Conservation (phyloP, 2,113 vertebrate species). For the Calidris pugnax region DNA sequence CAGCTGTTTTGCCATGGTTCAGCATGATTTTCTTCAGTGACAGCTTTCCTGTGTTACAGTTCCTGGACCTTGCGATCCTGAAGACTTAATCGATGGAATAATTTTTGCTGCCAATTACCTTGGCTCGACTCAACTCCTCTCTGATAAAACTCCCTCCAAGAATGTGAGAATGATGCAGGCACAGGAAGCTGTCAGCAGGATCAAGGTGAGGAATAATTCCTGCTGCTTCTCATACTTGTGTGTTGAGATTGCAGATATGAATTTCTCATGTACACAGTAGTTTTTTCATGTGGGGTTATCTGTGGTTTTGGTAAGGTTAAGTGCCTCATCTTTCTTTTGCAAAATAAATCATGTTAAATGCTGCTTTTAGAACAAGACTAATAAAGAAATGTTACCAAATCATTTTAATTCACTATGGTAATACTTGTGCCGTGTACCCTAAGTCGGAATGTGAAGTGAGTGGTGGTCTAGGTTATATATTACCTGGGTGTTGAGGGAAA, state of each 20-base stretch:
- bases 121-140: conserved; percentile 94
- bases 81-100: conserved; percentile 97
- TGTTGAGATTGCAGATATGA: neutral
- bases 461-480: neutral
- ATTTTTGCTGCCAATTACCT: conserved; percentile 98
- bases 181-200: conserved; percentile 94
- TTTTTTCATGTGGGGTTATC: neutral
- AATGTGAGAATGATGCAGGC: conserved; percentile 99
- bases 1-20: neutral
- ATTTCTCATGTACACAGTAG: neutral
- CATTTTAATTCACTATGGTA: neutral
- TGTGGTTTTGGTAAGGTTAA: neutral
- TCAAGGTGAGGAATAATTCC: conserved; percentile 85
- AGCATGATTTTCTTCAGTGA: neutral
- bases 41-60: conserved; percentile 77
- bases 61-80: conserved; percentile 96
- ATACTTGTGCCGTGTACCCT: neutral
- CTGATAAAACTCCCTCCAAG: conserved; percentile 96
- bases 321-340: neutral
- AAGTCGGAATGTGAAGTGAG: neutral
- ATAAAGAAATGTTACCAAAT: neutral
- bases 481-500: neutral
- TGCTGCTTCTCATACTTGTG: neutral
- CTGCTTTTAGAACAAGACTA: neutral
- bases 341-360: neutral